phyloP scores from a whole-genome alignment of 92 coral and sea anemone genomes.

The Epizoanthus scotinus region DNA sequence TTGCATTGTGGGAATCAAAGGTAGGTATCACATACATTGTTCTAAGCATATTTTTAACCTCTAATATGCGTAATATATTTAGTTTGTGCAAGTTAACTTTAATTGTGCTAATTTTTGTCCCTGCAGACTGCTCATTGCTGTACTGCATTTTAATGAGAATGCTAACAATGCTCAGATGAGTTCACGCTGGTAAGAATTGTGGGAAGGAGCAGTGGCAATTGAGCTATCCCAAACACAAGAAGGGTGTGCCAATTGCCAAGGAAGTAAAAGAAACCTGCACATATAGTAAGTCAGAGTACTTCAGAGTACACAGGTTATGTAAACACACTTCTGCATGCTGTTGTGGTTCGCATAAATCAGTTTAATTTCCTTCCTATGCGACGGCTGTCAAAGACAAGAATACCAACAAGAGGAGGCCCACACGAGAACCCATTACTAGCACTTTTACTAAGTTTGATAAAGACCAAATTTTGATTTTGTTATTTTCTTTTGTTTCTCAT shows the following conservation, averaged over 20 bases:
- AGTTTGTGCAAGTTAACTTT: too few relatives aligned
- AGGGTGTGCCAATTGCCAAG: conserved; percentile 18
- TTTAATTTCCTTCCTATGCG: conserved; percentile 6
- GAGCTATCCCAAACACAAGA: conserved; percentile 9
- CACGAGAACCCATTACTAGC: neutral
- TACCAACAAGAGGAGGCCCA: neutral
- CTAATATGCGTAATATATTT: too few relatives aligned
- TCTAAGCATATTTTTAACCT: too few relatives aligned
- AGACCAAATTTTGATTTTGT: neutral
- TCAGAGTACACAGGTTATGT: conserved; percentile 7
- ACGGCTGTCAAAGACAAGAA: neutral
- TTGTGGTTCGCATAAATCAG: neutral
- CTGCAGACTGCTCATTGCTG: conserved; percentile 2
- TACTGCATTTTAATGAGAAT: conserved; percentile 19
- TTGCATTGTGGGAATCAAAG: too few relatives aligned
- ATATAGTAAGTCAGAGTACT: neutral
- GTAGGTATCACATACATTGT: too few relatives aligned
- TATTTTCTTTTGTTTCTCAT: too few relatives aligned
- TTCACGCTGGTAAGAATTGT: neutral
- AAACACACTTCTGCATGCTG: conserved; percentile 8
- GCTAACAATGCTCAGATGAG: conserved; percentile 6
- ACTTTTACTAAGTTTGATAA: neutral
- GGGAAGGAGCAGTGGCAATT: conserved; percentile 18
- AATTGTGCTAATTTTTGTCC: too few relatives aligned
- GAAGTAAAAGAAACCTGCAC: conserved; percentile 4